Evolutionary conservation across 2,888 invertebrate species (phyloP).

Genomic region (Magallana nippona): DNA sequence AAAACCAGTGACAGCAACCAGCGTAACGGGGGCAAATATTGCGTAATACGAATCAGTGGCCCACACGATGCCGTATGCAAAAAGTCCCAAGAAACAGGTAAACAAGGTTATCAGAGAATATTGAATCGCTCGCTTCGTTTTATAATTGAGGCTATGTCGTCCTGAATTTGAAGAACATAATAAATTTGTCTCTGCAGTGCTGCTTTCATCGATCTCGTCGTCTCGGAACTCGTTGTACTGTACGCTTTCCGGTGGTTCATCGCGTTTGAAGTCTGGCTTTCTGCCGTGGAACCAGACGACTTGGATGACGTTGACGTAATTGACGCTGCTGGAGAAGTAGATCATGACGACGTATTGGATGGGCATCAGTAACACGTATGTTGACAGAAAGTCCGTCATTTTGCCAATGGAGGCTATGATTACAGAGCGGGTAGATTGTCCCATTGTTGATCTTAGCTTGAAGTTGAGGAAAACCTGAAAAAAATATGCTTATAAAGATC

Average conservation of each 20-base stretch:
- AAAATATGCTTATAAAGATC: background rate
- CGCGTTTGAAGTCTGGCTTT: background rate
- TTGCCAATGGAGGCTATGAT: conserved; percentile 62
- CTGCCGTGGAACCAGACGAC: conserved; percentile 61
- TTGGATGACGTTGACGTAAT: conserved; percentile 61
- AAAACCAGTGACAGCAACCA: background rate
- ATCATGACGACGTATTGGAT: conserved; percentile 62
- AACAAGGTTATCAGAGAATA: background rate
- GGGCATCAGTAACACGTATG: conserved; percentile 58
- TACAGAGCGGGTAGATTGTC: conserved; percentile 59
- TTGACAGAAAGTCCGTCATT: conserved; percentile 60
- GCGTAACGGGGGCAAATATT: background rate
- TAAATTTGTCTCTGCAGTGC: background rate
- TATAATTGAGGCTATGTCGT: background rate
- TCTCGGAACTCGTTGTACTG: background rate
- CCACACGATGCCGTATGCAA: conserved; percentile 14
- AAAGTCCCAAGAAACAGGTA: background rate
- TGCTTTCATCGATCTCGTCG: background rate
- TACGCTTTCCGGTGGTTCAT: background rate
- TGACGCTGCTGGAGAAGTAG: conserved; percentile 63
- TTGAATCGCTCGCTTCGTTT: background rate
- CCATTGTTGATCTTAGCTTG: conserved; percentile 56
- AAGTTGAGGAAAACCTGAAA: conserved; percentile 63
- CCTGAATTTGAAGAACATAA: background rate
- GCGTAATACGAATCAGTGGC: background rate